These are phyloP conservation scores for Lagocephalus sceleratus DNA, from an alignment of 2,797 vertebrate species.

Conservation along the genomic window DNA sequence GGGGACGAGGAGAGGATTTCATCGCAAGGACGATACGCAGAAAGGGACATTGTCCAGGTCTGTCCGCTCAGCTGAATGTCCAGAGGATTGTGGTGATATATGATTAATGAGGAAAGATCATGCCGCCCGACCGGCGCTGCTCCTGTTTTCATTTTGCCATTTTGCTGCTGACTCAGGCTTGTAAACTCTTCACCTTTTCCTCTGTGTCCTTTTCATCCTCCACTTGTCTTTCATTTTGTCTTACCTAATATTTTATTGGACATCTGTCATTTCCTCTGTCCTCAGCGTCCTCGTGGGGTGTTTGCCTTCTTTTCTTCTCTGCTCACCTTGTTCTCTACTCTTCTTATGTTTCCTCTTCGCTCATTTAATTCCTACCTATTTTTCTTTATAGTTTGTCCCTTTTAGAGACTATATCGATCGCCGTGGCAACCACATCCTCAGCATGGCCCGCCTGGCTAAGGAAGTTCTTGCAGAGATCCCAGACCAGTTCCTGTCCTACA, in stretches of 20 bases:
- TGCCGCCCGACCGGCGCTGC: slow-evolving; percentile 16
- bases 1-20: slow-evolving; percentile 95
- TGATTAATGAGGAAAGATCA: slow-evolving; percentile 35
- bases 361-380: neutral
- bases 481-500: slow-evolving; percentile 96
- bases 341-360: neutral
- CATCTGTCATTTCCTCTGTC: neutral
- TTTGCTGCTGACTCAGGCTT: slow-evolving; percentile 7
- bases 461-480: slow-evolving; percentile 96
- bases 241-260: neutral
- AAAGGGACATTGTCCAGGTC: slow-evolving; percentile 98
- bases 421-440: slow-evolving; percentile 91
- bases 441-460: slow-evolving; percentile 95
- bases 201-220: slow-evolving; percentile 6
- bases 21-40: slow-evolving; percentile 91
- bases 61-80: slow-evolving; percentile 11
- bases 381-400: slow-evolving; percentile 85
- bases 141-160: slow-evolving; percentile 18
- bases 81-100: slow-evolving; percentile 19
- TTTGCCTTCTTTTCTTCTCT: neutral
- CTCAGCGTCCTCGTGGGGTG: neutral
- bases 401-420: slow-evolving; percentile 96
- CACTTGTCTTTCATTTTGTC: neutral
- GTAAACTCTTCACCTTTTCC: slow-evolving; percentile 4
- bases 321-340: neutral